Evolutionary conservation across 2,113 vertebrate species (phyloP).

Genomic region (Alces alces): DNA sequence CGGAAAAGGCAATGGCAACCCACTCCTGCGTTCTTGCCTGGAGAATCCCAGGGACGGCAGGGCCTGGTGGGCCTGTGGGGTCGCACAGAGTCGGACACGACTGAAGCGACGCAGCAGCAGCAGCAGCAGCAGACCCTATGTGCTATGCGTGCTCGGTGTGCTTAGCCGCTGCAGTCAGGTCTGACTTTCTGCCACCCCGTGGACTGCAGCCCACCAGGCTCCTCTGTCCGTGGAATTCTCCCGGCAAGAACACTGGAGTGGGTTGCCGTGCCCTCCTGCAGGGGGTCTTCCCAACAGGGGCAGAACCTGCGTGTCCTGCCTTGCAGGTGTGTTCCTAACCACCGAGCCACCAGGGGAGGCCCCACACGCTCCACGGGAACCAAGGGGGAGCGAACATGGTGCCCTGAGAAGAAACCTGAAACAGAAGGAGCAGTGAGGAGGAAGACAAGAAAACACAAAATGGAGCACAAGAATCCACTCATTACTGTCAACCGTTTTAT

Average conservation of each 20-base stretch:
- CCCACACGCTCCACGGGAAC: background rate
- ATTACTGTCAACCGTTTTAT: background rate
- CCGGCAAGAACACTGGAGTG: background rate
- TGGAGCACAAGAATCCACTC: background rate
- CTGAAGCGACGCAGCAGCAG: too few relatives aligned
- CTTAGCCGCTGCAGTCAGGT: background rate
- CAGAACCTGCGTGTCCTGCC: background rate
- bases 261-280: background rate
- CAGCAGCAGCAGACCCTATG: too few relatives aligned
- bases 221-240: background rate
- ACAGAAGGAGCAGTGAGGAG: background rate
- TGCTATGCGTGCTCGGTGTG: fast-evolving
- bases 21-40: too few relatives aligned
- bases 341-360: background rate
- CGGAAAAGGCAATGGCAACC: too few relatives aligned
- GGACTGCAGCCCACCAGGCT: background rate
- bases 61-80: too few relatives aligned
- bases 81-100: too few relatives aligned
- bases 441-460: background rate
- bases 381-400: background rate
- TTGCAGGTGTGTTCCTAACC: background rate
- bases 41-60: too few relatives aligned
- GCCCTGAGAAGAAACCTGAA: background rate
- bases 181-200: background rate
- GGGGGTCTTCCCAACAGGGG: background rate